Percentiles rank a stretch among this genome's conserved stretches.
Evolutionary conservation across 1,140 invertebrate species (phyloP).

Genomic region (Centruroides sculpturatus): DNA sequence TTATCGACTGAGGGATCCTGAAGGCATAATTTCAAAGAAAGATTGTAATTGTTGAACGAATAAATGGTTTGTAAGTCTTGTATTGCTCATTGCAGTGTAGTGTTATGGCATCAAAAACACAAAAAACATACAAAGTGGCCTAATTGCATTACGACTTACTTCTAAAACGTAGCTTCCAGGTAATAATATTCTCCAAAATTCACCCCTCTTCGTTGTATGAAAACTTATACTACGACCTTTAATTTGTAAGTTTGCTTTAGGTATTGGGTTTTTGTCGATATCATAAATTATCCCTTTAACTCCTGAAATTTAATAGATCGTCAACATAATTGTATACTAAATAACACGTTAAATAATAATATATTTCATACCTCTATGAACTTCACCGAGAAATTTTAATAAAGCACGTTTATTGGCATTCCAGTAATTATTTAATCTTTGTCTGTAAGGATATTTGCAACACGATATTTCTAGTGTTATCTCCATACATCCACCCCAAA

Average conservation of each 20-base stretch:
- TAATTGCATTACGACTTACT: conserved; percentile 33
- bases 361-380: conserved; percentile 36
- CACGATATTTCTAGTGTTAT: conserved; percentile 94
- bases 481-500: conserved; percentile 97
- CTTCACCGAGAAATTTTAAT: conserved; percentile 67
- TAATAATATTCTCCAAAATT: conserved; percentile 77
- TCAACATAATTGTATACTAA: conserved; percentile 9
- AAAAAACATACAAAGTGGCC: too few species aligned
- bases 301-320: conserved; percentile 39
- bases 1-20: too few species aligned
- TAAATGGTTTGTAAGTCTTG: too few species aligned
- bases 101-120: too few species aligned
- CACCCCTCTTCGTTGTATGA: conserved; percentile 77
- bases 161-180: conserved; percentile 70
- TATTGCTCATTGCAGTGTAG: too few species aligned
- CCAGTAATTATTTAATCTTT: conserved; percentile 82
- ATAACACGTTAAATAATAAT: neutral
- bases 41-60: too few species aligned
- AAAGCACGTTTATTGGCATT: conserved; percentile 80
- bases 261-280: conserved; percentile 60
- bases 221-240: conserved; percentile 74
- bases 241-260: conserved; percentile 65
- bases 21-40: too few species aligned
- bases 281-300: conserved; percentile 69
- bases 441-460: conserved; percentile 80